Evolutionary conservation across 2,113 vertebrate species (phyloP).

Genomic region (Myrmophylax atrothorax): DNA sequence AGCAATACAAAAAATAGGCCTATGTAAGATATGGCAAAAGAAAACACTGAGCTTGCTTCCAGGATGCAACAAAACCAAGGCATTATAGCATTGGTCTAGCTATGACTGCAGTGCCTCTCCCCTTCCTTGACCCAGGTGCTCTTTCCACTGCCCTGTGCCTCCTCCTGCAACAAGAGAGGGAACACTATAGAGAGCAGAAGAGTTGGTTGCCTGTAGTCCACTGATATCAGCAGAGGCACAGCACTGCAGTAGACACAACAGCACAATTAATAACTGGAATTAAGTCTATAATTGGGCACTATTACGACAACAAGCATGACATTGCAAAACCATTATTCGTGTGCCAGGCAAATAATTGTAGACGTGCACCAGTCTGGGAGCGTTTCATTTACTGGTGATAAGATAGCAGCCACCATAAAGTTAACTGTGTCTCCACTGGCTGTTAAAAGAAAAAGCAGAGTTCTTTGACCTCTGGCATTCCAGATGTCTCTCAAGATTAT

Average conservation of each 20-base stretch:
- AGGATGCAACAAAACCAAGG: background rate
- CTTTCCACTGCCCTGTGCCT: background rate
- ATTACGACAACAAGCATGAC: background rate
- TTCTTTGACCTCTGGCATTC: constrained; percentile 21
- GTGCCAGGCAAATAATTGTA: background rate
- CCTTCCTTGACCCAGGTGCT: background rate
- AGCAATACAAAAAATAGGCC: background rate
- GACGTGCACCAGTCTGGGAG: background rate
- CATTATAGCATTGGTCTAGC: background rate
- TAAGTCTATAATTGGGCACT: background rate
- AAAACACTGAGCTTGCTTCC: background rate
- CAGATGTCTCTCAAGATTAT: background rate
- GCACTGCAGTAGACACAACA: background rate
- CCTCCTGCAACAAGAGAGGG: background rate
- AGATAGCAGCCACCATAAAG: constrained; percentile 60
- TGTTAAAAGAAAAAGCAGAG: background rate
- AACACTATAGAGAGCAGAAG: background rate
- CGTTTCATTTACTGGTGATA: constrained; percentile 30
- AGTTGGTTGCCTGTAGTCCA: background rate
- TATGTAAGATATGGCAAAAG: background rate
- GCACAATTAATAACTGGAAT: background rate
- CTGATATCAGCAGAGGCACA: background rate
- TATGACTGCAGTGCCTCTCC: background rate
- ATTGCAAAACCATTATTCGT: background rate
- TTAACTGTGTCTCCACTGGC: constrained; percentile 46